Conservation (phyloP, 64 coral and sea anemone genomes). For the Pocillopora damicornis region DNA sequence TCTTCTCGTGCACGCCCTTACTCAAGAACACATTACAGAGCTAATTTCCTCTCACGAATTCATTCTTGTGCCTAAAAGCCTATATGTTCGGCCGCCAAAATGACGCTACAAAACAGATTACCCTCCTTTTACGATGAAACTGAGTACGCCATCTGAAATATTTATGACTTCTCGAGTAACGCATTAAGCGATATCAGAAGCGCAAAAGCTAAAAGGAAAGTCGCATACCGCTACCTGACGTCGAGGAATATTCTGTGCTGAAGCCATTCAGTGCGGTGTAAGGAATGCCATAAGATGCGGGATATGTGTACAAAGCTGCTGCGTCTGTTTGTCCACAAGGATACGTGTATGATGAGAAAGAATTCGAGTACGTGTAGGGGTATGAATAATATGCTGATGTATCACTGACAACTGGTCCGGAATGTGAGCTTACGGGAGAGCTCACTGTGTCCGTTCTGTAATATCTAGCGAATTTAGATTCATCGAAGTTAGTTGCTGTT, state of each 20-base stretch:
- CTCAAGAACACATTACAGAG: conserved; percentile 6
- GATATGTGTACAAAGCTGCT: conserved; percentile 75
- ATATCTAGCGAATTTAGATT: conserved; percentile 98
- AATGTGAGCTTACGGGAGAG: conserved; percentile 77
- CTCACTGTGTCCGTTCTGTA: conserved; percentile 90
- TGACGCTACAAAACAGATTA: conserved; percentile 12
- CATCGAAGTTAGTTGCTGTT: conserved; percentile 95
- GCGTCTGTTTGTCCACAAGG: conserved; percentile 68
- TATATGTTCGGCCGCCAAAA: background rate
- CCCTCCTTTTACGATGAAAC: conserved; percentile 36
- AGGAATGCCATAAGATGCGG: conserved; percentile 79
- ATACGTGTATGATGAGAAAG: conserved; percentile 68
- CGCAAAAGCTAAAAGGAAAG: conserved; percentile 18
- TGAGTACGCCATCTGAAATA: conserved; percentile 43
- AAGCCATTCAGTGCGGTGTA: conserved; percentile 72
- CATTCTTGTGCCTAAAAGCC: background rate
- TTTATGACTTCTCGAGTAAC: conserved; percentile 49
- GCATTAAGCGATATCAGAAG: conserved; percentile 38
- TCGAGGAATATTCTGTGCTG: conserved; percentile 37
- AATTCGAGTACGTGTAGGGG: conserved; percentile 81
- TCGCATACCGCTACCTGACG: conserved; percentile 53
- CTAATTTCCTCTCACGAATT: conserved; percentile 22
- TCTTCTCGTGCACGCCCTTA: conserved; percentile 33
- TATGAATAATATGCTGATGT: conserved; percentile 87
- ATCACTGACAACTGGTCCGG: conserved; percentile 74